Evolutionary conservation across 2,888 invertebrate species (phyloP).

Genomic region (Sinotaia quadrata): DNA sequence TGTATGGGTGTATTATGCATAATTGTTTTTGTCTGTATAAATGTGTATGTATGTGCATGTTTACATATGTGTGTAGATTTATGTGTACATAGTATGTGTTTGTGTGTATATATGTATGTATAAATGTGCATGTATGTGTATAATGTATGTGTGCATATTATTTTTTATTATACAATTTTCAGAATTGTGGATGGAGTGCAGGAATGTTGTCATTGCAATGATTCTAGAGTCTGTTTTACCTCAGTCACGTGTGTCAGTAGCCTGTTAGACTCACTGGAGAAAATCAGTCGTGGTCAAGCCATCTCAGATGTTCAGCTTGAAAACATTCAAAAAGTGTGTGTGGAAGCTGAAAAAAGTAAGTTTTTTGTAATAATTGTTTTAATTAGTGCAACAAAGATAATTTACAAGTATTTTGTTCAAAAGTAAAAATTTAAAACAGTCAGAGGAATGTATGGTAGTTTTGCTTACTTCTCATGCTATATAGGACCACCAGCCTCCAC

Average conservation of each 20-base stretch:
- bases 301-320: constrained; percentile 64
- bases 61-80: neutral
- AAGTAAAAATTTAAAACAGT: no score
- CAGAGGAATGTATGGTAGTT: no score
- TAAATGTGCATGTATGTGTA: no score
- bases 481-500: no score
- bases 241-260: constrained; percentile 74
- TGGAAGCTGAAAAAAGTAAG: constrained; percentile 24
- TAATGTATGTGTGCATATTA: no score
- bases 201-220: constrained; percentile 88
- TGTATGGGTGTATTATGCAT: neutral
- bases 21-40: neutral
- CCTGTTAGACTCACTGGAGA: constrained; percentile 86
- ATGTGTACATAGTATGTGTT: neutral
- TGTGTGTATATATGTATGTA: no score
- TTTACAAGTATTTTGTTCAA: no score
- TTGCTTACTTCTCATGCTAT: no score
- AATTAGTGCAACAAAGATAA: no score
- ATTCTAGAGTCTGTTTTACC: constrained; percentile 74
- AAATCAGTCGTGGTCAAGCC: constrained; percentile 83
- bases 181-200: constrained; percentile 94
- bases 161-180: no score
- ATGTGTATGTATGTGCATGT: neutral
- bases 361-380: no score
- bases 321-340: constrained; percentile 20